Conservation (phyloP, 2,888 invertebrate species). For the Eurytoma adleriae region DNA sequence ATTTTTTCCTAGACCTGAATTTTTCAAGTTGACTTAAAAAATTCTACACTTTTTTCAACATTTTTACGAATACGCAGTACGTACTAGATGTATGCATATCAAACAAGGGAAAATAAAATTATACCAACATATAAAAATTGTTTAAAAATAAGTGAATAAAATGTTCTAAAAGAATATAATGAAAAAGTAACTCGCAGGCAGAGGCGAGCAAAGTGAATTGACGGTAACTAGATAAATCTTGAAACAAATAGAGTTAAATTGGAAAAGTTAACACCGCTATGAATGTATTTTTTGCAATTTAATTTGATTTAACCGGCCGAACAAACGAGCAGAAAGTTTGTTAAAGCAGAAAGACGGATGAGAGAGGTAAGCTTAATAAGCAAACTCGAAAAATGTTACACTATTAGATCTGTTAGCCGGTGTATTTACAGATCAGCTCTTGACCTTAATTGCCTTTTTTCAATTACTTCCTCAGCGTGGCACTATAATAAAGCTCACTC, state of each 20-base stretch:
- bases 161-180: background rate
- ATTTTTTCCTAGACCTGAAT: no score
- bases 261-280: background rate
- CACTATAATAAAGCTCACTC: conserved; percentile 38
- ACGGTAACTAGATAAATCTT: background rate
- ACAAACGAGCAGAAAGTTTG: background rate
- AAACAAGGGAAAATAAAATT: no score
- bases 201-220: background rate
- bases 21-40: no score
- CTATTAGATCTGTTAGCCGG: background rate
- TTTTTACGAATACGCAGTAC: no score
- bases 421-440: conserved; percentile 28
- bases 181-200: background rate
- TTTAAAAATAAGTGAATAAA: background rate
- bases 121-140: no score
- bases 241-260: background rate
- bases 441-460: conserved; percentile 46
- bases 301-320: background rate
- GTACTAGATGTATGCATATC: no score
- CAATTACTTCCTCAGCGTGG: conserved; percentile 27
- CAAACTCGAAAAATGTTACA: conserved; percentile 16
- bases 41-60: no score
- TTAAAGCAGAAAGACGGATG: background rate
- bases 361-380: conserved; percentile 6
- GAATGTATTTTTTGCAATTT: background rate